A percentile compares a stretch with the other conserved stretches of the same genome.
These are phyloP conservation scores for Drosophila kohkoa DNA, from an alignment of 1,140 invertebrate genomes.

Conservation along the genomic window DNA sequence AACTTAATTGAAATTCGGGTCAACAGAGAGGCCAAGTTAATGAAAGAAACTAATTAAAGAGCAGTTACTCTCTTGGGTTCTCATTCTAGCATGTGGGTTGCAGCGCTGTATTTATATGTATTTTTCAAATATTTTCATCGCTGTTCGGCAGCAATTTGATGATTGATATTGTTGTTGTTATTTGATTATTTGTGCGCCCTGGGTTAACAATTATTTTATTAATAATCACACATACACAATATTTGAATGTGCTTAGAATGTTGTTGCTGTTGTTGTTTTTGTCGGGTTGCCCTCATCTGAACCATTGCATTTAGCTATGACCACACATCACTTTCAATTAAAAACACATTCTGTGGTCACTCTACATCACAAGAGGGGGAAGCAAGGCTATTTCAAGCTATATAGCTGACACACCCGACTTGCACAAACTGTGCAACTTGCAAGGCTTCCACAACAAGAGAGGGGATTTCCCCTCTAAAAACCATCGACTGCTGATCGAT, in stretches of 20 bases:
- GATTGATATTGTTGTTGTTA: slow-evolving; percentile 41
- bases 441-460: slow-evolving; percentile 44
- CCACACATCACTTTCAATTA: slow-evolving; percentile 76
- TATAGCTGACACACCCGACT: slow-evolving; percentile 57
- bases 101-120: slow-evolving; percentile 49
- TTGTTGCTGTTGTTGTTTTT: no score
- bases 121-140: slow-evolving; percentile 79
- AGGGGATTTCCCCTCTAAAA: neutral
- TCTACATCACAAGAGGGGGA: neutral
- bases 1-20: slow-evolving; percentile 85
- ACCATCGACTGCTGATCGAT: slow-evolving; percentile 42
- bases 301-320: slow-evolving; percentile 25
- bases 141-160: slow-evolving; percentile 37
- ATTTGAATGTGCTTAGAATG: slow-evolving; percentile 60
- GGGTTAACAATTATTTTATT: slow-evolving; percentile 77
- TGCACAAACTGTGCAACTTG: slow-evolving; percentile 30
- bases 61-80: slow-evolving; percentile 22
- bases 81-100: slow-evolving; percentile 41
- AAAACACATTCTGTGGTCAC: slow-evolving; percentile 81
- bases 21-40: slow-evolving; percentile 84
- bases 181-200: slow-evolving; percentile 68
- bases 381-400: neutral
- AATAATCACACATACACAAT: slow-evolving; percentile 57
- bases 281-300: slow-evolving; percentile 67
- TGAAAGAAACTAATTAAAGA: slow-evolving; percentile 84